Evolutionary conservation across 2,888 invertebrate species (phyloP).

Genomic region (Erebia ligea): DNA sequence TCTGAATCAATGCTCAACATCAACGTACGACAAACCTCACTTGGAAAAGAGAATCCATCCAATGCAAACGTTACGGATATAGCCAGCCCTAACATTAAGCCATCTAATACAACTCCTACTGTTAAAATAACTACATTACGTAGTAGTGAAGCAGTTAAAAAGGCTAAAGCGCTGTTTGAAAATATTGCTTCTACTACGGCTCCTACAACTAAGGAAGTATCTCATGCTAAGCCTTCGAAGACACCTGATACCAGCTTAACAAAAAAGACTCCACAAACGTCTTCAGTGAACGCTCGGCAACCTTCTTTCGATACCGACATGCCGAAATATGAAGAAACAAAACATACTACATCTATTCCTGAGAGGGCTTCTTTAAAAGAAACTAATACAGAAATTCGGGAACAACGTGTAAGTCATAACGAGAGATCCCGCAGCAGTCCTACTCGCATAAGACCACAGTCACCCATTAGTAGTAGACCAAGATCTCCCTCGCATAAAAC

Average conservation of each 20-base stretch:
- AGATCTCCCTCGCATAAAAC: slow-evolving; percentile 58
- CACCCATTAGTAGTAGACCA: slow-evolving; percentile 56
- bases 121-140: slow-evolving; percentile 74
- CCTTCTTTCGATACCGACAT: slow-evolving; percentile 55
- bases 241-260: slow-evolving; percentile 76
- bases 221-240: slow-evolving; percentile 61
- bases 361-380: slow-evolving; percentile 48
- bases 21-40: slow-evolving; percentile 44
- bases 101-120: slow-evolving; percentile 54
- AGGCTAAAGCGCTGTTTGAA: slow-evolving; percentile 88
- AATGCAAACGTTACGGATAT: slow-evolving; percentile 56
- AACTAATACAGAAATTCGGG: slow-evolving; percentile 45
- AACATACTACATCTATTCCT: slow-evolving; percentile 43
- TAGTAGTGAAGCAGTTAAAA: slow-evolving; percentile 86
- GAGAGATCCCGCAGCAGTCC: slow-evolving; percentile 57
- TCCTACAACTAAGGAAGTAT: slow-evolving; percentile 57
- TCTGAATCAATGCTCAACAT: slow-evolving; percentile 45
- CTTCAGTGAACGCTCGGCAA: slow-evolving; percentile 55
- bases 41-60: slow-evolving; percentile 57
- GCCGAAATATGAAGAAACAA: slow-evolving; percentile 52
- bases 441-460: slow-evolving; percentile 50
- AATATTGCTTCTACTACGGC: slow-evolving; percentile 79
- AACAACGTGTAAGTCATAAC: slow-evolving; percentile 41
- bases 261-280: slow-evolving; percentile 63
- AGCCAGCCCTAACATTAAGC: slow-evolving; percentile 52